These are phyloP conservation scores for Caenorhabditis briggsae DNA, from an alignment of 1,140 invertebrate genomes.

Conservation along the genomic window DNA sequence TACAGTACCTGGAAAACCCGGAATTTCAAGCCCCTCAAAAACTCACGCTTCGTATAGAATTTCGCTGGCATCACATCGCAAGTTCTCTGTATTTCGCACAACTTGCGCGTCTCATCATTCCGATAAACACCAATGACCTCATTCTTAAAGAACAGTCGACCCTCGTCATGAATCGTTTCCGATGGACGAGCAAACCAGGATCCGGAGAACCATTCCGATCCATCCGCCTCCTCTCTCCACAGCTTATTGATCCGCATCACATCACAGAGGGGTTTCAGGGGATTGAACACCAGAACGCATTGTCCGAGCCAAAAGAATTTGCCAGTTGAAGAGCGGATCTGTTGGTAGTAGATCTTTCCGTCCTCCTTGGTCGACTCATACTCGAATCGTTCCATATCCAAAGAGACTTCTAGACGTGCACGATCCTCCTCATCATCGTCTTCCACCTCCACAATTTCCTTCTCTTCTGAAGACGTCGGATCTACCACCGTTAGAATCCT, in stretches of 20 bases:
- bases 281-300: constrained; percentile 72
- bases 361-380: constrained; percentile 57
- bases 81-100: constrained; percentile 90
- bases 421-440: constrained; percentile 23
- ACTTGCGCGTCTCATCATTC: constrained; percentile 83
- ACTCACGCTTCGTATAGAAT: constrained; percentile 87
- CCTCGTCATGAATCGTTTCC: constrained; percentile 86
- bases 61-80: constrained; percentile 91
- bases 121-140: constrained; percentile 82
- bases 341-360: constrained; percentile 69
- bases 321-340: constrained; percentile 72
- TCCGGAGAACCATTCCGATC: constrained; percentile 84
- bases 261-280: constrained; percentile 69
- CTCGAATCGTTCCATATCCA: constrained; percentile 29
- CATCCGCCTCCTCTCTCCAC: constrained; percentile 86
- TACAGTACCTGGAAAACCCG: background rate
- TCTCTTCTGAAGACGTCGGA: background rate
- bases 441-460: background rate
- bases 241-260: constrained; percentile 94
- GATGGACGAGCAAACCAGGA: constrained; percentile 90
- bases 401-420: background rate
- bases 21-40: background rate
- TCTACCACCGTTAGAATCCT: background rate
- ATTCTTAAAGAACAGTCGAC: constrained; percentile 90
- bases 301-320: constrained; percentile 69